Conservation (phyloP, 2,797 vertebrate species). For the Sylvia borin region DNA sequence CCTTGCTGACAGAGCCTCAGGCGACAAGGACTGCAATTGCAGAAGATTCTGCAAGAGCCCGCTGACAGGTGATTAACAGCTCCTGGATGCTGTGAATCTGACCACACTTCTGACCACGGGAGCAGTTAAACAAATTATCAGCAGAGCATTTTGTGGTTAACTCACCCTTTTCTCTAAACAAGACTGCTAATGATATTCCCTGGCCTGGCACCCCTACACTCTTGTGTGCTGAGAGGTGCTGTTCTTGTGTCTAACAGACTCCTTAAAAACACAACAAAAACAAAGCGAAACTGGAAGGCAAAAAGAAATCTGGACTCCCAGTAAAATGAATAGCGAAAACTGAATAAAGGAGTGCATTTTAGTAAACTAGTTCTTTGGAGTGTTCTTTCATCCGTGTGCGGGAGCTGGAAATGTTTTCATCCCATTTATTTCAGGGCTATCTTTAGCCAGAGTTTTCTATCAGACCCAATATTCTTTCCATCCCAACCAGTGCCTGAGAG, state of each 20-base stretch:
- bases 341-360: neutral
- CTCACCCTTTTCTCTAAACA: slow-evolving; percentile 49
- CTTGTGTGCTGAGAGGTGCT: neutral
- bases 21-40: slow-evolving; percentile 18
- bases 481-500: neutral
- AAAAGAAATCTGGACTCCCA: neutral
- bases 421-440: neutral
- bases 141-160: slow-evolving; percentile 59
- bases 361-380: neutral
- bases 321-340: neutral
- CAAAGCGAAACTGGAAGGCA: neutral
- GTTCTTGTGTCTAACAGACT: neutral
- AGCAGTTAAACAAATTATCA: slow-evolving; percentile 71
- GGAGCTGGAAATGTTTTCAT: neutral
- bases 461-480: neutral
- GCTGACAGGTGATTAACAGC: slow-evolving; percentile 71
- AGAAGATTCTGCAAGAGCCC: slow-evolving; percentile 39
- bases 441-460: neutral
- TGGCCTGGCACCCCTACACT: neutral
- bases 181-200: neutral
- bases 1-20: slow-evolving; percentile 28
- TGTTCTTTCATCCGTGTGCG: neutral
- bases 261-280: neutral
- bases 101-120: slow-evolving; percentile 58
- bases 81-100: slow-evolving; percentile 55